Evolutionary conservation across 2,113 vertebrate genomes (phyloP), one percentile per base, ranked within the genome.

Genomic region (Oenanthe melanoleuca): DNA sequence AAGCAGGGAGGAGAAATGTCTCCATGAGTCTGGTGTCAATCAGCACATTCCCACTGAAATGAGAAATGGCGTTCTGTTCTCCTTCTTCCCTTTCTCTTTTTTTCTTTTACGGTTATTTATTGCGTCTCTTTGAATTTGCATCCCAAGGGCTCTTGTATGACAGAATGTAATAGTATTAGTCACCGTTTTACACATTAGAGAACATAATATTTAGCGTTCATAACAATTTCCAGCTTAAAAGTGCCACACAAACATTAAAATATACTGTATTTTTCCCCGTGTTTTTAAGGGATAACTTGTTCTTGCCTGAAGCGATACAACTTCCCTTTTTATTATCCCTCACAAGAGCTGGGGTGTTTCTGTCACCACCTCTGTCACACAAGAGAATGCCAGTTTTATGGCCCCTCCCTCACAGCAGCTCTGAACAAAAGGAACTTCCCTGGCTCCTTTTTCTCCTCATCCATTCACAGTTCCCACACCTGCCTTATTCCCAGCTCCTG

Each of bases 141-240:
- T 91, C 91, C 81, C 87, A 80, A 82, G 78, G 87, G 94, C 59
- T 91, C 83, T 66, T 66, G 47, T 89, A 77, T 88, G 85, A 93
- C 87, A 94, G 86, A 81, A 86, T 66, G 66, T 85, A 95, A 91
- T 91, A 95, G 66, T 42, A 92, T 97, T 97, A 95, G 91, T 96
- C 94, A 97, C 59, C 6, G 0, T 89, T 92, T 82, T 89, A 72
- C 91, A 80, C 66, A 70, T 96, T 91, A 95, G 85, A 83, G 89
- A 95, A 94, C 91, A 91, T 70, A 95, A 95, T 92, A 97, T 91
- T 95, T 95, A 95, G 89, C 14, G 8, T 38, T 92, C 61, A 25
- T 38, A 94, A 80, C 59, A 91, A 92, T 94, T 89, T 85, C 63
- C 50, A 85, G 45, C 84, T 89, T 95, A 73, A 67, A 93, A 94